phyloP scores from a whole-genome alignment of 2,888 invertebrate species.

The Pyrochroa serraticornis region DNA sequence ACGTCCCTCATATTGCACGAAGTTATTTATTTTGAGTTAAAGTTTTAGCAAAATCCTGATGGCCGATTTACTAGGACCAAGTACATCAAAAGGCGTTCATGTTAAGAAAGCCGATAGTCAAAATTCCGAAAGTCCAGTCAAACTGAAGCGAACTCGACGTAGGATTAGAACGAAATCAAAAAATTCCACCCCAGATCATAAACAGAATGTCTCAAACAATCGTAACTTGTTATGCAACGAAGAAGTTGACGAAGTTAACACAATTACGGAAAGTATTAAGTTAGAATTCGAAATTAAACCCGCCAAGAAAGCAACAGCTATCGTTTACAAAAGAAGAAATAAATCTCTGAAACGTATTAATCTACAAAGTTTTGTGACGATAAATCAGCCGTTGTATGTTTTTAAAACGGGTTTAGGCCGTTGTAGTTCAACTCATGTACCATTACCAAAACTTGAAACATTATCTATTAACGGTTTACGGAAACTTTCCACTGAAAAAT shows the following conservation, averaged over 20 bases:
- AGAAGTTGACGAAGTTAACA: background rate
- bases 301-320: conserved; percentile 24
- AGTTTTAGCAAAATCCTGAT: conserved; percentile 1
- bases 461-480: conserved; percentile 4
- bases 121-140: background rate
- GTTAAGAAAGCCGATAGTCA: background rate
- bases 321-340: conserved; percentile 31
- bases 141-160: conserved; percentile 14
- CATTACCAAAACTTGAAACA: conserved; percentile 1
- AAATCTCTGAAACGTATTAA: conserved; percentile 34
- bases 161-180: conserved; percentile 1
- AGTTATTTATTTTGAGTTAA: conserved; percentile 4
- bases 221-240: background rate
- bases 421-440: background rate
- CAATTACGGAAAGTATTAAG: background rate
- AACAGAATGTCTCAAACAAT: background rate
- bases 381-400: background rate
- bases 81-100: conserved; percentile 5
- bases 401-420: background rate
- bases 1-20: conserved; percentile 13
- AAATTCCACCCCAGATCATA: background rate
- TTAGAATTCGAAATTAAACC: conserved; percentile 32
- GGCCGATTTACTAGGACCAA: conserved; percentile 19
- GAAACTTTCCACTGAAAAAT: background rate
- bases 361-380: conserved; percentile 31